Evolutionary conservation across 2,888 invertebrate species (phyloP).

Genomic region (Drosophila sordidula): DNA sequence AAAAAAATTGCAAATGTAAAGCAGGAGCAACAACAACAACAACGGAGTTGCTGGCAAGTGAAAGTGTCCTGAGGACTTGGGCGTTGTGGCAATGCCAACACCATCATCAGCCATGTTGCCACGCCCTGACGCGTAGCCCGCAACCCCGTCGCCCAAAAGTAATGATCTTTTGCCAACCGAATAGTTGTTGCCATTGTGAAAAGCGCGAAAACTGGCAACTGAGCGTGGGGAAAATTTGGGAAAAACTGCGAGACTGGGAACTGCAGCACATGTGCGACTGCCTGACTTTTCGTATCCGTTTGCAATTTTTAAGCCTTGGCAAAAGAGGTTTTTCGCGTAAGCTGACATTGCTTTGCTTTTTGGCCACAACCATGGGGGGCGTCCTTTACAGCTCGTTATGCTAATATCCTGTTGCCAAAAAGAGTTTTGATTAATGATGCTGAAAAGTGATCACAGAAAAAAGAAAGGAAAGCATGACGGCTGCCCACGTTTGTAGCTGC

Average conservation of each 20-base stretch:
- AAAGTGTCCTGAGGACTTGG: constrained; percentile 65
- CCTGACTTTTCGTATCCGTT: constrained; percentile 75
- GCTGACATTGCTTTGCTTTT: constrained; percentile 78
- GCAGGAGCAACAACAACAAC: constrained; percentile 36
- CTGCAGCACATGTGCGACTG: constrained; percentile 77
- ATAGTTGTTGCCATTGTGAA: constrained; percentile 56
- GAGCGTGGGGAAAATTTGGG: constrained; percentile 23
- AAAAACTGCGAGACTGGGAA: constrained; percentile 63
- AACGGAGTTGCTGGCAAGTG: constrained; percentile 36
- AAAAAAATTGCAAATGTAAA: constrained; percentile 68
- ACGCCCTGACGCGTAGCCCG: constrained; percentile 34
- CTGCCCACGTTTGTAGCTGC: constrained; percentile 28
- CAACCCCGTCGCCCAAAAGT: constrained; percentile 63
- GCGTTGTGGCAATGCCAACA: constrained; percentile 66
- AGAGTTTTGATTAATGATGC: constrained; percentile 82
- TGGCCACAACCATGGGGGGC: constrained; percentile 7
- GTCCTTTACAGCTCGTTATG: constrained; percentile 62
- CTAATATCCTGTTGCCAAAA: constrained; percentile 69
- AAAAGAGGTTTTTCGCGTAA: constrained; percentile 61
- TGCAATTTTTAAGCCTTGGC: constrained; percentile 72
- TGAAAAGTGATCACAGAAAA: constrained; percentile 10
- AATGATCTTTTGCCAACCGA: constrained; percentile 74
- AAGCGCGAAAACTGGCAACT: constrained; percentile 33
- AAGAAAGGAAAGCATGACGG: constrained; percentile 51
- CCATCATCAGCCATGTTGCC: constrained; percentile 52